Conservation (phyloP, 2,797 vertebrate genomes). For the Coluber constrictor region DNA sequence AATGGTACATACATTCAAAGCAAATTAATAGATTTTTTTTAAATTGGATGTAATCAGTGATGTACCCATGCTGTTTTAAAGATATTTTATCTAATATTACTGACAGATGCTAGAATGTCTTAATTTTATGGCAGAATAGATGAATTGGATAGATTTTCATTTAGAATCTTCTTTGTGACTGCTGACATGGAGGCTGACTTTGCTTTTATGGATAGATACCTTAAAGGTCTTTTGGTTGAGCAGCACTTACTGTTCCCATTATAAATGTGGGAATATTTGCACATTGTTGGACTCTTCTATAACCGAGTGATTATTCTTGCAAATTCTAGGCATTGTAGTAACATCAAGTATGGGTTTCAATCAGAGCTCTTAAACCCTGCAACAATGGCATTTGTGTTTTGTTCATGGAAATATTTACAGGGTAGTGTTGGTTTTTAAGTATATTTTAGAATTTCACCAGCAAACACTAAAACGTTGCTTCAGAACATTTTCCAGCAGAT, state of each 20-base stretch:
- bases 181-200: constrained; percentile 62
- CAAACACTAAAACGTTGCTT: constrained; percentile 79
- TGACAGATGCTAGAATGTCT: constrained; percentile 45
- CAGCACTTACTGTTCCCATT: constrained; percentile 69
- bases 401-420: constrained; percentile 69
- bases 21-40: constrained; percentile 41
- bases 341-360: constrained; percentile 50
- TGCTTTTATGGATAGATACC: constrained; percentile 48
- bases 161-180: constrained; percentile 65
- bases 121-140: constrained; percentile 32
- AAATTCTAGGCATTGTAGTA: constrained; percentile 74
- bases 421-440: constrained; percentile 65
- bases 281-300: constrained; percentile 67
- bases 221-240: constrained; percentile 56
- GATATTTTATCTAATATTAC: constrained; percentile 42
- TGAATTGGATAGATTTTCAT: constrained; percentile 42
- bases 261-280: constrained; percentile 70
- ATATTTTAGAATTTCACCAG: constrained; percentile 69
- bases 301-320: constrained; percentile 82
- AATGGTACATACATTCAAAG: constrained; percentile 56
- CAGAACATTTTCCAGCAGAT: constrained; percentile 11
- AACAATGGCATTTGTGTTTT: constrained; percentile 71
- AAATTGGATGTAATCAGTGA: constrained; percentile 60
- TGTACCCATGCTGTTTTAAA: constrained; percentile 43
- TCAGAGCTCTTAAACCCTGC: constrained; percentile 64